phyloP scores from a whole-genome alignment of 2,113 vertebrate species.

The Chloropsis hardwickii region DNA sequence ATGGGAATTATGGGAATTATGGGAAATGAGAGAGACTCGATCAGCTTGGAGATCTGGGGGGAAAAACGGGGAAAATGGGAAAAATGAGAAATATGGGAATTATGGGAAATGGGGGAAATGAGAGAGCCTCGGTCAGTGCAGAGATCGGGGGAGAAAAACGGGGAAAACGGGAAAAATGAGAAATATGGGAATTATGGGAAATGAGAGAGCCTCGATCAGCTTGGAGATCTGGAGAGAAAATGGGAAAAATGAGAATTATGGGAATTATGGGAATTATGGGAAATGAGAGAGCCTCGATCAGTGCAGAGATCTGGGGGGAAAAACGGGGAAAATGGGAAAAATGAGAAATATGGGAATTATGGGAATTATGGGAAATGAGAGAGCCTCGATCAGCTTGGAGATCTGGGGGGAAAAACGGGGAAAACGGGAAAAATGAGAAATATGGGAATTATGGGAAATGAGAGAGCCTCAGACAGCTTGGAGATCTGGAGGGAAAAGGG shows the following conservation, averaged over 20 bases:
- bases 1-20: too few relatives aligned
- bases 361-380: too few relatives aligned
- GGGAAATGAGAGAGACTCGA: too few relatives aligned
- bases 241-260: not conserved
- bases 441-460: not conserved
- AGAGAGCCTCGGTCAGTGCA: not conserved
- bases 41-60: not conserved
- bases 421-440: not conserved
- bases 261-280: too few relatives aligned
- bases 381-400: not conserved
- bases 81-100: not conserved
- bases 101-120: not conserved
- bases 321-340: not conserved
- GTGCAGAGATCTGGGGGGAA: not conserved
- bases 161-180: not conserved
- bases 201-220: rapidly evolving
- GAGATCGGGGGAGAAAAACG: not conserved
- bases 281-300: too few relatives aligned
- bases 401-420: not conserved
- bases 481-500: not conserved
- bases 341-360: too few relatives aligned
- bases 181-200: not conserved
- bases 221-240: not conserved
- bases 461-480: not conserved
- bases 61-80: not conserved